These are phyloP conservation scores for Augiades crinisus DNA, from an alignment of 2,888 invertebrate genomes.

Conservation along the genomic window DNA sequence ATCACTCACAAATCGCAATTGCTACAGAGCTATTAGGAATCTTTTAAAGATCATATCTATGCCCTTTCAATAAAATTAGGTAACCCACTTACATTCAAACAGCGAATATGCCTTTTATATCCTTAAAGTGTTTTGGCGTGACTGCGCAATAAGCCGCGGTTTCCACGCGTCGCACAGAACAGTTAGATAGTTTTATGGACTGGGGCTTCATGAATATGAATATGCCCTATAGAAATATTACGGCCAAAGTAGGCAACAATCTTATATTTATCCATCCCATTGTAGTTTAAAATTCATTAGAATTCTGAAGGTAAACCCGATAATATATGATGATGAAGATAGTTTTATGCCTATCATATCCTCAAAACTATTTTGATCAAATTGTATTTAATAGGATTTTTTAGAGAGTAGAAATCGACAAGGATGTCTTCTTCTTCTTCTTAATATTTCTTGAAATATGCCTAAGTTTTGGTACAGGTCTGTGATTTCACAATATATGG, in stretches of 20 bases:
- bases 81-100: conserved; percentile 16
- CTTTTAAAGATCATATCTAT: not conserved
- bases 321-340: no score
- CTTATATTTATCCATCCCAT: not conserved
- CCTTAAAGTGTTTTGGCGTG: conserved; percentile 19
- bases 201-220: conserved; percentile 20
- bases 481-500: no score
- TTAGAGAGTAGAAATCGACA: no score
- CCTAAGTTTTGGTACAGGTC: no score
- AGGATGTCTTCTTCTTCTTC: no score
- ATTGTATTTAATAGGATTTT: no score
- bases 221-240: conserved; percentile 5
- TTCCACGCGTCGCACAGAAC: conserved; percentile 12
- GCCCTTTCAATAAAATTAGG: not conserved
- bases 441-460: no score
- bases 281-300: no score
- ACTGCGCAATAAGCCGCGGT: conserved; percentile 14
- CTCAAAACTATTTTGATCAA: no score
- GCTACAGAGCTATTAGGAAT: not conserved
- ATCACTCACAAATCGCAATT: not conserved
- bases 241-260: conserved; percentile 15
- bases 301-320: no score
- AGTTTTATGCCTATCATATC: no score
- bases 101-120: conserved; percentile 9
- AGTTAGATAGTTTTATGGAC: conserved; percentile 24